A percentile compares a stretch with the other conserved stretches of the same genome.
Evolutionary conservation across 2,113 vertebrate species (phyloP).

Genomic region (Saguinus midas): DNA sequence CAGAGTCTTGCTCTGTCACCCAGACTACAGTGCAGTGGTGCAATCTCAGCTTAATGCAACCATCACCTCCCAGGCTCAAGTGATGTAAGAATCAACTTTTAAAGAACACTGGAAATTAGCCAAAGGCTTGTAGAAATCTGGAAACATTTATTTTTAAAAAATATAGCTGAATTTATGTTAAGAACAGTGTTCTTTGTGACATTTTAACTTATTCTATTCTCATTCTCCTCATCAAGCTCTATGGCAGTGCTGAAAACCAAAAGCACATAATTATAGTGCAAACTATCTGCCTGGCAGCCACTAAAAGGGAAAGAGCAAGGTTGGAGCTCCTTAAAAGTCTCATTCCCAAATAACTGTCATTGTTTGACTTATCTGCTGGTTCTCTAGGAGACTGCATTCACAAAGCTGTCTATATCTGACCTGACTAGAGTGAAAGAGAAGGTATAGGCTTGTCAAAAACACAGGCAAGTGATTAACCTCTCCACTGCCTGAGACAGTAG

Average conservation of each 20-base stretch:
- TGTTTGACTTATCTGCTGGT: not conserved
- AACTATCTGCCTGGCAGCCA: not conserved
- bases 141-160: not conserved
- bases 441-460: not conserved
- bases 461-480: not conserved
- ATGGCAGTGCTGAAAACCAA: not conserved
- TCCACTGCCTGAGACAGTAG: not conserved
- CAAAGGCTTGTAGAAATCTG: not conserved
- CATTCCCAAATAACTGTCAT: not conserved
- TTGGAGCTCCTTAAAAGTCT: not conserved
- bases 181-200: not conserved
- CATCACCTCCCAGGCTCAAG: too few species aligned
- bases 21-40: too few species aligned
- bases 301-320: not conserved
- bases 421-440: not conserved
- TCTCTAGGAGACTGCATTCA: not conserved
- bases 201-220: not conserved
- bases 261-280: not conserved
- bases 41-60: too few species aligned
- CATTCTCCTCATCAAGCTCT: not conserved
- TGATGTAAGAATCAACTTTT: not conserved
- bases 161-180: not conserved
- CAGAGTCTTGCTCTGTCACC: too few species aligned
- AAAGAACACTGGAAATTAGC: constrained; percentile 6
- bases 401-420: not conserved